Evolutionary conservation across 2,888 invertebrate species (phyloP).

Genomic region (Volucella inanis): DNA sequence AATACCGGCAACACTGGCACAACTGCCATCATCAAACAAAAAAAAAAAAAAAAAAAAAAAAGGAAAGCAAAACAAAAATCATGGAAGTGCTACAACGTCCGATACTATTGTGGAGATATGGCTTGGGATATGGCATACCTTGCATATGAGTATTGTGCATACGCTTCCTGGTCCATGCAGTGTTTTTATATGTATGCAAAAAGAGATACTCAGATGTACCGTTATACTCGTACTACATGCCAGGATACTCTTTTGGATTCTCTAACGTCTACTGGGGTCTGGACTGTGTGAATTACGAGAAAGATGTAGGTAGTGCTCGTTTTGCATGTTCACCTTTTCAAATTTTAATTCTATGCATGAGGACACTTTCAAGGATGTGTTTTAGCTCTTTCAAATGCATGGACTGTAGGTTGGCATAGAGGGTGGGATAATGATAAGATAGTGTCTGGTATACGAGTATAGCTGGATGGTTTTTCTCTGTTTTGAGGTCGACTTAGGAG

Average conservation of each 20-base stretch:
- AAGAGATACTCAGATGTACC: neutral
- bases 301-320: conserved; percentile 30
- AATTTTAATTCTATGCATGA: conserved; percentile 68
- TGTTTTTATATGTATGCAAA: conserved; percentile 24
- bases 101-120: conserved; percentile 58
- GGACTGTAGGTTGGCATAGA: neutral
- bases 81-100: conserved; percentile 44
- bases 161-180: conserved; percentile 47
- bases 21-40: conserved; percentile 10
- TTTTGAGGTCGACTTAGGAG: conserved; percentile 34
- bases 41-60: neutral
- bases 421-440: neutral
- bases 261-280: neutral
- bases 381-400: conserved; percentile 42
- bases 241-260: neutral
- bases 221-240: neutral
- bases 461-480: conserved; percentile 4
- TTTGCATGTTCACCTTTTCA: conserved; percentile 52
- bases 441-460: neutral
- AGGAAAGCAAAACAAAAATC: conserved; percentile 17
- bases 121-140: conserved; percentile 33
- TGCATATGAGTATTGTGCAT: conserved; percentile 1
- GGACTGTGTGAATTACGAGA: conserved; percentile 35
- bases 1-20: conserved; percentile 1
- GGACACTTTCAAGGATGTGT: conserved; percentile 50